Conservation (phyloP, 2,797 vertebrate species). For the Epinephelus malabaricus region DNA sequence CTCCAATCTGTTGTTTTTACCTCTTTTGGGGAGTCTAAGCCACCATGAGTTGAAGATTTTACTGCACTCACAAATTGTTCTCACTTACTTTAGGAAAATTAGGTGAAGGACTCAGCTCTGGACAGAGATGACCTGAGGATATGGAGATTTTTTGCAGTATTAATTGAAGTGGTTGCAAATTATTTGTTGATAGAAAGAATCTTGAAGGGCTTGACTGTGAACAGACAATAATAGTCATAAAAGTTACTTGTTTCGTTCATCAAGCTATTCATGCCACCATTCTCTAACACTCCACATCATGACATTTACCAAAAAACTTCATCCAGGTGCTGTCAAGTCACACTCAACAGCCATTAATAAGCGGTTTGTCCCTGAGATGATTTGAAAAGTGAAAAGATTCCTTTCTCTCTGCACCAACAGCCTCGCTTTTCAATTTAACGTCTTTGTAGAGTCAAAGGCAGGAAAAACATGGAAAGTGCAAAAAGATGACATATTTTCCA, state of each 20-base stretch:
- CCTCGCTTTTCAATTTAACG: background rate
- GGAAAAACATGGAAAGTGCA: slow-evolving; percentile 8
- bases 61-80: background rate
- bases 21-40: no score
- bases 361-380: slow-evolving; percentile 37
- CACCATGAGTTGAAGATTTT: background rate
- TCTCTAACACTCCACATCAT: background rate
- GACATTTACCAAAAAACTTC: slow-evolving; percentile 3
- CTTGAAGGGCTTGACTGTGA: background rate
- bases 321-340: background rate
- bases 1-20: no score
- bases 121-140: background rate
- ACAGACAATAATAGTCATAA: background rate
- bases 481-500: background rate
- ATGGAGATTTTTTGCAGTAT: background rate
- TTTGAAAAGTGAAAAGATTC: slow-evolving; percentile 23
- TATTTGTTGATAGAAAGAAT: background rate
- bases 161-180: background rate
- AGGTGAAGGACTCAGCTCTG: no score
- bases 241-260: background rate
- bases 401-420: slow-evolving; percentile 3
- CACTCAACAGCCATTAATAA: background rate
- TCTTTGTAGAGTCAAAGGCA: slow-evolving; percentile 16
- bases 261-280: background rate
- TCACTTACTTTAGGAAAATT: background rate